A percentile compares a stretch with the other conserved stretches of the same genome.
Conservation (phyloP, 2,113 vertebrate species). For the Regulus satrapa region DNA sequence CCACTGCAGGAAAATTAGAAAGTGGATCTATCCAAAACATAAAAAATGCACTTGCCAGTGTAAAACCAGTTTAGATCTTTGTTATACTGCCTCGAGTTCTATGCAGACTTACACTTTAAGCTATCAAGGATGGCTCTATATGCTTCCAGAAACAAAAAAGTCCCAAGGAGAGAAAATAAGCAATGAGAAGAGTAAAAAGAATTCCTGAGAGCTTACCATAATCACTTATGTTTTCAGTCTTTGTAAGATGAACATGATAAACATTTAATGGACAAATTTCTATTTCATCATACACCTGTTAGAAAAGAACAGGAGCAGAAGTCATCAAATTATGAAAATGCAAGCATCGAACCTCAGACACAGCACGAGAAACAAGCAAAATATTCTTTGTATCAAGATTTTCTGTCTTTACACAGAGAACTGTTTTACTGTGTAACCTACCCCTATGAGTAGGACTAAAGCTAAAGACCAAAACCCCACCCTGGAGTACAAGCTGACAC, state of each 20-base stretch:
- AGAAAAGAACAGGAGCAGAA: neutral
- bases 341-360: neutral
- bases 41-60: neutral
- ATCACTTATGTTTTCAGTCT: constrained; percentile 74
- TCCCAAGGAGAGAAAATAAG: neutral
- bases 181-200: neutral
- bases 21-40: neutral
- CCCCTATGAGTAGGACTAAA: neutral
- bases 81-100: accelerated
- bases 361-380: neutral
- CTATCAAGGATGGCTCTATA: neutral
- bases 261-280: constrained; percentile 82
- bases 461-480: neutral
- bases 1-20: neutral
- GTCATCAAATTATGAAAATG: neutral
- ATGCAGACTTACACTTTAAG: neutral
- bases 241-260: constrained; percentile 80
- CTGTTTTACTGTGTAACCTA: neutral
- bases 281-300: constrained; percentile 83
- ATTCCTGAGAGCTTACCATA: constrained; percentile 77
- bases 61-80: neutral
- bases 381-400: neutral
- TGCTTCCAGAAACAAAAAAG: neutral
- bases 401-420: neutral
- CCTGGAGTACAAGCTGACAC: neutral